Evolutionary conservation across 1,140 invertebrate species (phyloP), one percentile per base, ranked within the genome.

Genomic region (Drosophila carrolli): DNA sequence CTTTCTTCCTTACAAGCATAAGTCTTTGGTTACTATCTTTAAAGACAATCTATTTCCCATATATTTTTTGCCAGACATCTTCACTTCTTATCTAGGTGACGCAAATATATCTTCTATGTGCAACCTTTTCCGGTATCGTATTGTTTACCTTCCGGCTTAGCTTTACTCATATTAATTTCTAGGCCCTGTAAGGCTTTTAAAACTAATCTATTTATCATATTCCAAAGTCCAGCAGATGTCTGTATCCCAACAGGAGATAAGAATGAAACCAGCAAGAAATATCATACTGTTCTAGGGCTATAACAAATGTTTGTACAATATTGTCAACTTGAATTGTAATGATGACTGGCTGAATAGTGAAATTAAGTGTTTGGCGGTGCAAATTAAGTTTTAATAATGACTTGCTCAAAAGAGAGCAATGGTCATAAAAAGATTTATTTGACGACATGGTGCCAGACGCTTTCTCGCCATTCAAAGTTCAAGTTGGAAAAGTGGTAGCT

Each of bases 391-490:
- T 32, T 47, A 46, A 58, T n/a, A 14, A 47, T 47, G 56, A 58
- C 56, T 58, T 37, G 44, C 57, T 2, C 19, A 11, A 59, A 48
- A 10, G 5, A 37, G 27, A 27, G 19, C n/a, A 16, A 23, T 29
- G 7, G n/a, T 3, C 32, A 14, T 57, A 10, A 59, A 59, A 47
- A 23, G 43, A 37, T 59, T 23, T n/a, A n/a, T 11, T 47, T 37
- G 16, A 23, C 11, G n/a, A 35, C 16, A 37, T 11, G 5, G 10
- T 1, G 10, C 11, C 14, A 40, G 16, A 19, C n/a, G 14, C 48
- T 35, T 14, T 37, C 7, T 16, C n/a, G 29, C 9, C 59, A 38
- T 32, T 7, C 61, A 67, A 68, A 66, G 65, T 68, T 37, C 60
- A 68, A 37, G 14, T 23, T 1, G 38, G 27, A 16, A 13, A 14